Conservation (phyloP, 2,888 invertebrate species). For the Salpingus planirostris region DNA sequence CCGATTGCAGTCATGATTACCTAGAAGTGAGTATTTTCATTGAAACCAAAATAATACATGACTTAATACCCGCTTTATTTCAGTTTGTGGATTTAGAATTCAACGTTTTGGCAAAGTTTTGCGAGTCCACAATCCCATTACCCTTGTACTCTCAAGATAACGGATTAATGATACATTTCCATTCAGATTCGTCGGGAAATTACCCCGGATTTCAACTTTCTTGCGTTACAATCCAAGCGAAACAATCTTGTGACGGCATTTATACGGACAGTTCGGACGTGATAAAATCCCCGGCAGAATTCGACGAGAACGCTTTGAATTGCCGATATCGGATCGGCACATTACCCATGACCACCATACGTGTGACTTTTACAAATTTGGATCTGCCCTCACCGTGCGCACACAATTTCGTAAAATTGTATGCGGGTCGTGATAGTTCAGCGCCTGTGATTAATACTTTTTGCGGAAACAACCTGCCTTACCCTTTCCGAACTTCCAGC, state of each 20-base stretch:
- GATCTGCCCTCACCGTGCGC: no score
- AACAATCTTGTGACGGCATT: slow-evolving; percentile 78
- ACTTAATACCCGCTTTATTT: no score
- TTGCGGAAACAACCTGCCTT: no score
- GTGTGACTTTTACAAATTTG: no score
- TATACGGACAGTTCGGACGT: slow-evolving; percentile 56
- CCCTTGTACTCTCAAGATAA: slow-evolving; percentile 62
- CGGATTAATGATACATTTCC: slow-evolving; percentile 62
- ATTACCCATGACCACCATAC: no score
- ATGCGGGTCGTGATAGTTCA: no score
- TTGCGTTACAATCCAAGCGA: slow-evolving; percentile 49
- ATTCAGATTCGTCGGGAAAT: slow-evolving; percentile 65
- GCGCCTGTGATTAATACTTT: no score
- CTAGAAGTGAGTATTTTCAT: slow-evolving; percentile 48
- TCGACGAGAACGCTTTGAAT: no score
- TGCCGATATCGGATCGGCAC: no score
- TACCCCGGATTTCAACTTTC: slow-evolving; percentile 83
- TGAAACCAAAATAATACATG: slow-evolving; percentile 6
- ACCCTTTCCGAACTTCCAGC: no score
- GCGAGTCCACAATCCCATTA: slow-evolving; percentile 64
- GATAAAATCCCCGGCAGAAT: slow-evolving; percentile 47
- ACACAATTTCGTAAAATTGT: no score
- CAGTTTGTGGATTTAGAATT: no score
- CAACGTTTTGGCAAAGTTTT: slow-evolving; percentile 58
- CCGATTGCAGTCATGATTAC: slow-evolving; percentile 67